Conservation (phyloP, 2,888 invertebrate species). For the Pandemis heparana region DNA sequence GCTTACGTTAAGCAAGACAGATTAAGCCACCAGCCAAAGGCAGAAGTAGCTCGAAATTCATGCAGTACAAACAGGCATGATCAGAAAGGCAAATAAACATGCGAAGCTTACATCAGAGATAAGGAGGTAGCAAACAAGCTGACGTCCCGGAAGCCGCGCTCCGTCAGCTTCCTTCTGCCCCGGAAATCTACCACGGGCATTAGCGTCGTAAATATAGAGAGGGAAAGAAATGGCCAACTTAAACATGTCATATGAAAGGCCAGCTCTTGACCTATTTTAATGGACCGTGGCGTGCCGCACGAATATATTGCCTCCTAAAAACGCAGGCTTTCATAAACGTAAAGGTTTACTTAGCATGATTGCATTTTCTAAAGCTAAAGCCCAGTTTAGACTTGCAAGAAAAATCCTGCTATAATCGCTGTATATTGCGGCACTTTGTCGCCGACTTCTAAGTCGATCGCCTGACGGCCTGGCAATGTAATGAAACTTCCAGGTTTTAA, state of each 20-base stretch:
- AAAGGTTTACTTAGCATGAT: not conserved
- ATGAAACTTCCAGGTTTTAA: no score
- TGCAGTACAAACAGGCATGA: constrained; percentile 47
- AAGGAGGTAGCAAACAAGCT: constrained; percentile 66
- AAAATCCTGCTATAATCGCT: no score
- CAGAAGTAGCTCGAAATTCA: constrained; percentile 33
- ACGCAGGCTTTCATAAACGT: not conserved
- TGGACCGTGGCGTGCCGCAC: constrained; percentile 47
- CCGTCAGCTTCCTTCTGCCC: constrained; percentile 65
- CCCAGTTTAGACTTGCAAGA: no score
- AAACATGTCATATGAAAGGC: constrained; percentile 53
- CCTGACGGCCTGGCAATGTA: no score
- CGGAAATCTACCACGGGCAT: constrained; percentile 64
- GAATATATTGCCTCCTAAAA: constrained; percentile 16
- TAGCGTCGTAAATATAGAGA: constrained; percentile 61
- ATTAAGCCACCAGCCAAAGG: constrained; percentile 28
- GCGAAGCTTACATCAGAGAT: constrained; percentile 50
- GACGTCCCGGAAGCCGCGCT: constrained; percentile 68
- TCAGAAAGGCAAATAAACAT: constrained; percentile 62
- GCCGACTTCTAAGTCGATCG: no score
- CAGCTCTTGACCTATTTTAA: constrained; percentile 55
- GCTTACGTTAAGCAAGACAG: constrained; percentile 30
- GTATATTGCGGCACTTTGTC: no score
- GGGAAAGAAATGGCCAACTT: constrained; percentile 55
- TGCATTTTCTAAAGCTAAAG: not conserved